Conservation (phyloP, 2,797 vertebrate species). For the Nannoperca obscura region DNA sequence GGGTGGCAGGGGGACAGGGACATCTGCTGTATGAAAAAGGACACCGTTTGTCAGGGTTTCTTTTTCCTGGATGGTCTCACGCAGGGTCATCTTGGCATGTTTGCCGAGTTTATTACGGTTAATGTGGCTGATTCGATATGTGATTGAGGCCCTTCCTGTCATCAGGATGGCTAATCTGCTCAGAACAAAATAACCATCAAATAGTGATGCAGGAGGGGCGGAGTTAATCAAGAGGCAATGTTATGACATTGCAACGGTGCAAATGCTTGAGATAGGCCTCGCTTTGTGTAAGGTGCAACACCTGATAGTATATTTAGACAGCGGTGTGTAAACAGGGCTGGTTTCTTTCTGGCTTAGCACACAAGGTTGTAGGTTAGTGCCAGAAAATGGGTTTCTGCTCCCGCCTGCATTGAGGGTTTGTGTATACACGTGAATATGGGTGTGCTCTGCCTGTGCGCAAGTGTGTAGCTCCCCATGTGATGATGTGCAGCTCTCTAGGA, state of each 20-base stretch:
- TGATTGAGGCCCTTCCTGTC: conserved; percentile 19
- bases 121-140: conserved; percentile 36
- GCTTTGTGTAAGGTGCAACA: conserved; percentile 52
- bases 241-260: background rate
- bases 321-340: conserved; percentile 60
- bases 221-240: conserved; percentile 19
- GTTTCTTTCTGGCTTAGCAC: conserved; percentile 56
- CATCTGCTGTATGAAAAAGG: conserved; percentile 33
- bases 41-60: conserved; percentile 36
- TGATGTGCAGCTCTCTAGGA: conserved; percentile 64
- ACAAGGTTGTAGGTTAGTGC: conserved; percentile 48
- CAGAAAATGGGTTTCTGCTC: conserved; percentile 55
- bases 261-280: conserved; percentile 23
- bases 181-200: conserved; percentile 15
- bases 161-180: conserved; percentile 36
- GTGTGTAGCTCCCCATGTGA: conserved; percentile 49
- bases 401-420: conserved; percentile 28
- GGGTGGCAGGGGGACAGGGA: background rate
- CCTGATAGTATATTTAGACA: conserved; percentile 58
- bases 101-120: conserved; percentile 5
- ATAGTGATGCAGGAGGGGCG: background rate
- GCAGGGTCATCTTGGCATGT: conserved; percentile 31
- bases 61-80: conserved; percentile 49
- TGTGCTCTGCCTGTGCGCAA: conserved; percentile 18
- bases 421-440: conserved; percentile 54